Evolutionary conservation across 2,113 vertebrate species (phyloP).

Genomic region (Sylvia atricapilla): DNA sequence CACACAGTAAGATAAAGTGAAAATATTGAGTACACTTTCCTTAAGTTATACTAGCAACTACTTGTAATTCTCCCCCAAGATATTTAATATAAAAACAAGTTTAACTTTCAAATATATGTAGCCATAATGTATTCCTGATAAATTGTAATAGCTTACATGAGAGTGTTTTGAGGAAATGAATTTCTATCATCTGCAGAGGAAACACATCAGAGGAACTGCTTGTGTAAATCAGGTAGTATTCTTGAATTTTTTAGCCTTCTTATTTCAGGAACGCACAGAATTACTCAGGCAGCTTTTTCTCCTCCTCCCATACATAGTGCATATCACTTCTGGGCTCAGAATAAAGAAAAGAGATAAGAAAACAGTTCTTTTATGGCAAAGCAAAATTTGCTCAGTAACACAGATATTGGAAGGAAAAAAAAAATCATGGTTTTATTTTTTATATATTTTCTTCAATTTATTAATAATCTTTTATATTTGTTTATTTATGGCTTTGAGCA

Average conservation of each 20-base stretch:
- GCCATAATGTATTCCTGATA: not conserved
- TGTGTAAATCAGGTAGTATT: not conserved
- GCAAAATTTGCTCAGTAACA: slow-evolving; percentile 21
- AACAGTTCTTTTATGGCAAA: not conserved
- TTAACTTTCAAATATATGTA: not conserved
- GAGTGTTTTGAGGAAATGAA: not conserved
- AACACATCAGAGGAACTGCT: not conserved
- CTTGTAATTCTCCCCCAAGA: not conserved
- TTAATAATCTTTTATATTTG: slow-evolving; percentile 79
- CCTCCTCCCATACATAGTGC: not conserved
- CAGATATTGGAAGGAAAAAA: slow-evolving; percentile 60
- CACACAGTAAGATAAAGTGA: not conserved
- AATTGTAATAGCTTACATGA: not conserved
- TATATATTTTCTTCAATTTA: slow-evolving; percentile 77
- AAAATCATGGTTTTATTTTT: slow-evolving; percentile 64
- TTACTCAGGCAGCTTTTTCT: not conserved
- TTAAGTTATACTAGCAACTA: not conserved
- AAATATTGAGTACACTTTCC: not conserved
- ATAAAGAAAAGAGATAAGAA: not conserved
- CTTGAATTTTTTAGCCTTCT: not conserved
- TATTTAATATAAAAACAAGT: not conserved
- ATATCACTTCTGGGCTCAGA: not conserved
- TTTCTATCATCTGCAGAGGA: not conserved
- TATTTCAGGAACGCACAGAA: not conserved
- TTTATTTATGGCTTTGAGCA: slow-evolving; percentile 85